Base-by-base conservation (phyloP, 2,113 vertebrate species). In the Callopanchax toddi region DNA sequence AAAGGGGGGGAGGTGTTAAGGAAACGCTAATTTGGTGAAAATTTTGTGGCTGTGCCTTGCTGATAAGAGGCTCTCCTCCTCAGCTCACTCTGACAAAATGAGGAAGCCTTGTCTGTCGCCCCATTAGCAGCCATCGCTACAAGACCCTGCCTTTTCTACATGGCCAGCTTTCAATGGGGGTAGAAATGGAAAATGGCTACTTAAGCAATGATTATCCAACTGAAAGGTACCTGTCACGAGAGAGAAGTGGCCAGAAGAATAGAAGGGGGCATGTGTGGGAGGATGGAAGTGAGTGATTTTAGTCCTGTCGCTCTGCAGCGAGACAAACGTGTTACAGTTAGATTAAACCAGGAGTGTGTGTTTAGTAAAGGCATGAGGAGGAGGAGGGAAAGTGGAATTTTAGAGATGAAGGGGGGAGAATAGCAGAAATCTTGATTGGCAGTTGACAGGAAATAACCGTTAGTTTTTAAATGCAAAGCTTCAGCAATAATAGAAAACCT, bases 161-260 rank as follows among this genome's bases (percentile, higher is more conserved):
- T 91, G 92, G 92, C 84, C 84, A 86, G 84, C 91, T 92, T 91
- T 94, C 94, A 94, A 93, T 93, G 89, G 91, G 88, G 86, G 75
- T 81, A 92, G 92, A 74, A 94, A 95, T 94, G 91, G 92, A 94
- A 87, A 95, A 94, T 92, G 91, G 92, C 94, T 91, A 91, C 90
- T 91, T 90, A 90, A 89, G 71, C 89, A 92, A 90, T 93, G 93
- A 95, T 95, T 92, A 94, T 87, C 66, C 88, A 91, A 95, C 93
- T 96, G 94, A 97, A 97, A 95, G 94, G 95, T 95, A 95, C 93
- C 95, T 95, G 94, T 94, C 95, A 95, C 91, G 89, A 90, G 91
- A 92, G 89, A 92, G 92, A 92, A 92, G 87, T 78, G 87, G 87
- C 86, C 79, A 76, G 59, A 60, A 75, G 76, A 79, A 79, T 75